Evolutionary conservation across 2,113 vertebrate species (phyloP).

Genomic region (Tychaedon coryphoeus): DNA sequence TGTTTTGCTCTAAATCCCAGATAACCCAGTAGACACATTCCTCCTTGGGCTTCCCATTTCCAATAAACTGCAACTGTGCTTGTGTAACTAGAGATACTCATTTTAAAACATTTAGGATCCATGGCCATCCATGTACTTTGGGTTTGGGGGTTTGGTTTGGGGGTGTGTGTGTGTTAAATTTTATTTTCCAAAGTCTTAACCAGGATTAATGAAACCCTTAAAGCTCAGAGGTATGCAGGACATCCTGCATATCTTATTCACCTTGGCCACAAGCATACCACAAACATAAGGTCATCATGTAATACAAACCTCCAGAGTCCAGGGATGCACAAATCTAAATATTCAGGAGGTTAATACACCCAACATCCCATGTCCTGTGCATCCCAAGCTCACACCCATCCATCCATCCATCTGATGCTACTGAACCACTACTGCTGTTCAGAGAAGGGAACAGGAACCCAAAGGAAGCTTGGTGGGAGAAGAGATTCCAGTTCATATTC

Average conservation of each 20-base stretch:
- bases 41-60: not conserved
- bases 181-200: not conserved
- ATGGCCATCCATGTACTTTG: not conserved
- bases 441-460: not conserved
- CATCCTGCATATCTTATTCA: not conserved
- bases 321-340: not conserved
- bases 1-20: not conserved
- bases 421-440: not conserved
- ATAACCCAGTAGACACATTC: not conserved
- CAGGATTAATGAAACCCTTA: not conserved
- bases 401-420: not conserved
- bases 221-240: not conserved
- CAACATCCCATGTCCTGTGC: not conserved
- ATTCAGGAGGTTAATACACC: not conserved
- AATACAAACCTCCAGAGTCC: not conserved
- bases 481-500: not conserved
- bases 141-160: not conserved
- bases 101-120: not conserved
- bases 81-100: not conserved
- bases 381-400: not conserved
- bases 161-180: not conserved
- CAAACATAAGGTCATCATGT: not conserved
- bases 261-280: not conserved
- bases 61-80: not conserved
- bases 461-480: accelerated